Base-by-base conservation (phyloP, 1,140 invertebrate genomes). In the Zaprionus tsacasi region DNA sequence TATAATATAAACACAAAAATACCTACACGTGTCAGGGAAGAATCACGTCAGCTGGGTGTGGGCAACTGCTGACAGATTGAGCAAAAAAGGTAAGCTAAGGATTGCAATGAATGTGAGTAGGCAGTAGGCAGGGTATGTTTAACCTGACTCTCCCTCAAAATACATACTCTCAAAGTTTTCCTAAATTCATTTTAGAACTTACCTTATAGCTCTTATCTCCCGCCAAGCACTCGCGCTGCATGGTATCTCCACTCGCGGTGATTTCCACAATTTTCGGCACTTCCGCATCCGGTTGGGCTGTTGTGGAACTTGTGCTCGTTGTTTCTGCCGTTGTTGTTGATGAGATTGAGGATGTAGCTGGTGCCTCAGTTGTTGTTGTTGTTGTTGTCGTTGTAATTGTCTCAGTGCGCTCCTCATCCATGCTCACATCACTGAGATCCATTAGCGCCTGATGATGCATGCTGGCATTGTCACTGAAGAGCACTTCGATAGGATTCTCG, bases 341-440 rank as follows among this genome's bases (percentile, higher is more conserved):
- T 45, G 66, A 21, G 21, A 21, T 7, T 12, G 27, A 12, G 10
- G 48, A 11, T 38, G 66, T 27, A 81, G 68, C 78, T 58, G 70
- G 27, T 30, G 27, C 3, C 27, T 21, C 21, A 21, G 56, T 21
- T 54, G 66, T 5, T 12, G 27, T 12, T n/a, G 48, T n/a, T 38
- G 66, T 27, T 82, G 70, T 79, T 58, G 70, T 68, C 36, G 48
- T 76, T 72, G 64, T 81, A 68, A 58, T 64, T 55, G 50, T 36
- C 58, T 74, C 76, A 48, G 70, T 57, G 40, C 94, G 94, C 8
- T 95, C 95, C 50, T 95, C 94, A 64, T 95, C 94, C 94, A 96
- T 95, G 70, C 94, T 95, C 25, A 96, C 95, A 89, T 96, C 94
- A 78, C 95, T 95, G 12, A 96, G 92, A 90, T 95, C 95, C 65